Base-by-base conservation (phyloP, 2,113 vertebrate species). In the Rhodinocichla rosea region DNA sequence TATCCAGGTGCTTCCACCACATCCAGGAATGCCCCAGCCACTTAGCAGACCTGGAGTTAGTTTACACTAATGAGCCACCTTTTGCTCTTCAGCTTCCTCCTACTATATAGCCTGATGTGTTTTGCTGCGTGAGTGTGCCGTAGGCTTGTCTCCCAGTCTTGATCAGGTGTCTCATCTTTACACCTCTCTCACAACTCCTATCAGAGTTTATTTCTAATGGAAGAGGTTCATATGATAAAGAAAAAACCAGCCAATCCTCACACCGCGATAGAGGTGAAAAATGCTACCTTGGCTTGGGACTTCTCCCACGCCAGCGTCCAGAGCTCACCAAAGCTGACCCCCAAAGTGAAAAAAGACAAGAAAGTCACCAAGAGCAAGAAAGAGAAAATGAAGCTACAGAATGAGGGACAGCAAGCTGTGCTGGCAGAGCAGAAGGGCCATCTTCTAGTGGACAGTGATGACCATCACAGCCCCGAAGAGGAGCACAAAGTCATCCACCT, bases 161-260 rank as follows among this genome's bases (percentile, higher is more conserved):
- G 98, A 98, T 98, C 96, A 97, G 98, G 97, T 98, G 97, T 98
- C 98, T 98, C 98, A 98, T 98, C 98, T 98, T 98, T 99, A 96
- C 98, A 98, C 98, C 97, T 98, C 97, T 98, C 97, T 98, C 97
- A 98, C 98, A 98, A 98, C 98, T 98, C 96, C 97, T 97, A 98
- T 98, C 98, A 99, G 99, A 99, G 99, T 98, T 98, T 99, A 97
- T 98, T 99, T 97, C 97, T 99, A 98, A 98, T 99, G 98, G 98
- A 99, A 45, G 99, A 99, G 98, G 98, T 99, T 95, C 98, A 98
- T 95, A 98, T 98, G 93, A 97, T 98, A 98, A 98, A 98, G 97
- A 98, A 98, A 90, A 98, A 97, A 90, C 99, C 99, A 92, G 94
- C 98, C 93, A 98, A 97, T 94, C 98, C 98, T 97, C 97, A 98